Evolutionary conservation across 1,140 invertebrate species (phyloP), one percentile per base, ranked within the genome.

Genomic region (Diplogasteroides magnus): DNA sequence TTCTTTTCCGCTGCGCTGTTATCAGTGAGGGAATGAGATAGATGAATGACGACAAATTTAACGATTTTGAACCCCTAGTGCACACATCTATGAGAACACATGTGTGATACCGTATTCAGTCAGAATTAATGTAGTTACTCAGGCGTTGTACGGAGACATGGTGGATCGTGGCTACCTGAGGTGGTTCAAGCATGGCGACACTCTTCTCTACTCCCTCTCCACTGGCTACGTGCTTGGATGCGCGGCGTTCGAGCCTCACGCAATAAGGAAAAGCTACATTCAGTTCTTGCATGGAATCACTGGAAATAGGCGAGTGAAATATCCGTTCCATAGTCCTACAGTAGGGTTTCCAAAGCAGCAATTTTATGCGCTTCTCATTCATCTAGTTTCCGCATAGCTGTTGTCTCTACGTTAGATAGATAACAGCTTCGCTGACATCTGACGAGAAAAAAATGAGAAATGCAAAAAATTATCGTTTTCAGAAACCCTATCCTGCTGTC

Each of bases 141-240:
- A 80, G 80, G 66, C 70, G n/a, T 58, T 69, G 48, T 80, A 82
- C 64, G 69, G 64, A 56, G 66, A 75, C 32, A 58, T 80, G n/a
- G 72, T 64, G 26, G 74, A 77, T 13, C 57, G 73, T 57, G 67
- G 72, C 23, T 64, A 69, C 63, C n/a, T 80, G 14, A 80, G 77
- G 25, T 70, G 67, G 19, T 31, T 82, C 19, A 69, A 67, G 15
- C 62, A 75, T 64, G 75, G 73, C 19, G 79, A 80, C 62, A 60
- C 73, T 48, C 14, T 82, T 31, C 65, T 80, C 1, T 80, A 81
- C 59, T 56, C 75, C 11, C 29, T 80, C 13, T 59, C 74, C 28
- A 77, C 79, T 15, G 73, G 79, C 1, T 80, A 80, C 55, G 67
- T 80, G 11, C 56, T 80, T 25, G 77, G 78, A 26, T 72, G 73